Conservation (phyloP, 1,140 invertebrate species). For the Drosophila ercepeae region DNA sequence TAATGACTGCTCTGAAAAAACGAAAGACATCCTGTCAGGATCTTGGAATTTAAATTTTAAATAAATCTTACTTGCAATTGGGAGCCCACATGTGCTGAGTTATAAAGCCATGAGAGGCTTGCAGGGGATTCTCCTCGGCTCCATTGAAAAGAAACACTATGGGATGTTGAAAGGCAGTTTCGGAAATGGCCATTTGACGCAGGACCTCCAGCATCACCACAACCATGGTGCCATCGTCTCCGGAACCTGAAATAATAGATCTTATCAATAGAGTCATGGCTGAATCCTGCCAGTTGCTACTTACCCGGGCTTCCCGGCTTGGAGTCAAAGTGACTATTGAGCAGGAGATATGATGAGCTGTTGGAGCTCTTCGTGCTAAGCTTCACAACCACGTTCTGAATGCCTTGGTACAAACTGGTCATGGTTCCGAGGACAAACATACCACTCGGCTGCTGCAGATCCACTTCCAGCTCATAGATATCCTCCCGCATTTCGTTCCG, state of each 20-base stretch:
- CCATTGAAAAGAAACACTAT: constrained; percentile 95
- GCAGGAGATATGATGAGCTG: constrained; percentile 86
- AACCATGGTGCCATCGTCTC: constrained; percentile 92
- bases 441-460: constrained; percentile 86
- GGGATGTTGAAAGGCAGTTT: constrained; percentile 50
- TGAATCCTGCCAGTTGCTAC: not conserved
- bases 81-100: constrained; percentile 90
- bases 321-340: constrained; percentile 98
- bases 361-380: constrained; percentile 85
- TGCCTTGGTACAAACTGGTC: constrained; percentile 88
- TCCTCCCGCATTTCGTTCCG: constrained; percentile 42
- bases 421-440: constrained; percentile 90
- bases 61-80: constrained; percentile 84
- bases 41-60: constrained; percentile 86
- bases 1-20: constrained; percentile 90
- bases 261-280: too few species aligned
- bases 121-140: constrained; percentile 87
- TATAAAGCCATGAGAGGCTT: constrained; percentile 92
- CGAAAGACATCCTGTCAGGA: not conserved
- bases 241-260: constrained; percentile 83
- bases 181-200: constrained; percentile 54
- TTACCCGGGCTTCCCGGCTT: constrained; percentile 90
- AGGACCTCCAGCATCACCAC: constrained; percentile 95
- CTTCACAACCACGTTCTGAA: constrained; percentile 92
- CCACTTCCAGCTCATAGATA: constrained; percentile 65